Evolutionary conservation across 2,797 vertebrate genomes (phyloP).

Genomic region (Ctenochaetus hawaiiensis): DNA sequence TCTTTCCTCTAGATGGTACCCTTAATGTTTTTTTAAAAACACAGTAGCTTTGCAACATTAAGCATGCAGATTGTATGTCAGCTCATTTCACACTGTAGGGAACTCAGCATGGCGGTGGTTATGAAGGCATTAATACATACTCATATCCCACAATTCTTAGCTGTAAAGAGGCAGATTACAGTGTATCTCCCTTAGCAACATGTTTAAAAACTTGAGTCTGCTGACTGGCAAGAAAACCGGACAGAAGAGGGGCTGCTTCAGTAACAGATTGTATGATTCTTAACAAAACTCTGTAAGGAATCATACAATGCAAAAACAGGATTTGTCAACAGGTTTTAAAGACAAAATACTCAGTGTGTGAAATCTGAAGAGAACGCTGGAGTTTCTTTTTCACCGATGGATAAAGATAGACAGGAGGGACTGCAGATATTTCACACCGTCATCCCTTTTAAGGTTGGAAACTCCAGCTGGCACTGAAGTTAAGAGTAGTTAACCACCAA

Average conservation of each 20-base stretch:
- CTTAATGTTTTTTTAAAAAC: not conserved
- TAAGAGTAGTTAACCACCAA: constrained; percentile 3
- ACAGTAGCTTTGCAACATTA: not conserved
- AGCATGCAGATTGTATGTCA: constrained; percentile 3
- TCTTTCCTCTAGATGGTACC: constrained; percentile 25
- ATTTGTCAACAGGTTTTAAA: not conserved
- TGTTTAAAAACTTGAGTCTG: constrained; percentile 1
- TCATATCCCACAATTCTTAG: constrained; percentile 5
- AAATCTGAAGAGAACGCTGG: constrained; percentile 6
- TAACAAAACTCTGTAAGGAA: not conserved
- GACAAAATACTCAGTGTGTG: constrained; percentile 3
- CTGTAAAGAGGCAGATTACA: constrained; percentile 30
- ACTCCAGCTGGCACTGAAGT: constrained; percentile 19
- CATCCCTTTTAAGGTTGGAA: constrained; percentile 5
- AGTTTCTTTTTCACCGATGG: too few species aligned
- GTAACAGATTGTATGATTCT: not conserved
- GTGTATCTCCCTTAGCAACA: not conserved
- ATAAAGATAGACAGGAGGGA: not conserved
- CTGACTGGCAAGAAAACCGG: constrained; percentile 12
- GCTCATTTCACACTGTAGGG: constrained; percentile 30
- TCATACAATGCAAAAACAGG: not conserved
- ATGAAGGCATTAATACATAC: constrained; percentile 38
- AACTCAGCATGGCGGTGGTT: constrained; percentile 14
- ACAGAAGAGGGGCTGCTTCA: constrained; percentile 31
- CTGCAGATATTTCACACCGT: not conserved